Evolutionary conservation across 2,113 vertebrate genomes (phyloP).

Genomic region (Bos indicus): DNA sequence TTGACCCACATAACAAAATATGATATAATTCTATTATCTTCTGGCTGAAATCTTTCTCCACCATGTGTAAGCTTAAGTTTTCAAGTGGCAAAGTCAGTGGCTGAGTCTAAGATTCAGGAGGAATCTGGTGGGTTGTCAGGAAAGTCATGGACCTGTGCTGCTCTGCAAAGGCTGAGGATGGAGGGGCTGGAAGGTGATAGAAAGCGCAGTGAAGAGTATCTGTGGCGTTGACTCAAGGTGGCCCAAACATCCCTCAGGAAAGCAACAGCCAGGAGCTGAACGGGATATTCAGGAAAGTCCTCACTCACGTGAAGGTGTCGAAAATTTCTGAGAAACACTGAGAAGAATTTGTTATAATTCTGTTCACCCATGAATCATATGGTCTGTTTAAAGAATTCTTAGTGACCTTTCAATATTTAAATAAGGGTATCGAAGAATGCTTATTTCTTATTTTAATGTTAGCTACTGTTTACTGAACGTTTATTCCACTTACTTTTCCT

Average conservation of each 20-base stretch:
- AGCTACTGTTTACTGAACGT: background rate
- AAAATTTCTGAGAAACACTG: background rate
- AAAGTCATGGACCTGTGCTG: background rate
- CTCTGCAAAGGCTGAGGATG: background rate
- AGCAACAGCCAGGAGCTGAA: background rate
- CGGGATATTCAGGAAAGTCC: background rate
- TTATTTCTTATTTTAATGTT: background rate
- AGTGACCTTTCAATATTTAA: background rate
- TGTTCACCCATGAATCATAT: background rate
- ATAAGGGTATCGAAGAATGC: background rate
- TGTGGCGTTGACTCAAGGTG: background rate
- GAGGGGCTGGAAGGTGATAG: background rate
- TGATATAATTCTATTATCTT: background rate
- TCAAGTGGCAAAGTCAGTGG: background rate
- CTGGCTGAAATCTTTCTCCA: background rate
- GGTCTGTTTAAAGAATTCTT: background rate
- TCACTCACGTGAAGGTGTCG: background rate
- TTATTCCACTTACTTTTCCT: background rate
- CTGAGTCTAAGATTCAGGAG: background rate
- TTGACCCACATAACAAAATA: background rate
- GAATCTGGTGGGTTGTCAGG: background rate
- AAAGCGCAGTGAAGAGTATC: fast-evolving
- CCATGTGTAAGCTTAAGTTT: background rate
- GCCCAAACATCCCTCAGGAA: background rate
- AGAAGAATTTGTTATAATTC: background rate